These are phyloP conservation scores for Sander lucioperca DNA, from an alignment of 2,113 vertebrate genomes.

Conservation along the genomic window DNA sequence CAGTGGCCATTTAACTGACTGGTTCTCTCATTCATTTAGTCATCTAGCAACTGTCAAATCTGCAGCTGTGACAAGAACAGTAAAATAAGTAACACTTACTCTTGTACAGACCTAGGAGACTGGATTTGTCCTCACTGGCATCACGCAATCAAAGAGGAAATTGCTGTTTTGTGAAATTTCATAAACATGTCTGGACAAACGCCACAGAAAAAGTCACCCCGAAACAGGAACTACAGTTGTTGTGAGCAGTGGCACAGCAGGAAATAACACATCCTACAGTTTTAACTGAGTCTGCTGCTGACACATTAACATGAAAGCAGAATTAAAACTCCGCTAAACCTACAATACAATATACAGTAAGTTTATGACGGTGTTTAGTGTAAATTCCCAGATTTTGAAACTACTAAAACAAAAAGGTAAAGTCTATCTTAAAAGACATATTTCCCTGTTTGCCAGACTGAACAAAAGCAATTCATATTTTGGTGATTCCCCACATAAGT, in stretches of 20 bases:
- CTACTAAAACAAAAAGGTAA: neutral
- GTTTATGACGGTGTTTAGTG: neutral
- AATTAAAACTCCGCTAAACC: slow-evolving; percentile 8
- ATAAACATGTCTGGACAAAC: slow-evolving; percentile 67
- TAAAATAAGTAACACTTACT: slow-evolving; percentile 21
- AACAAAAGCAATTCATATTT: neutral
- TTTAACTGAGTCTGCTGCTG: slow-evolving; percentile 32
- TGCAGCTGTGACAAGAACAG: neutral
- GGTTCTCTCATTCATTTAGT: neutral
- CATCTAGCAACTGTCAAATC: neutral
- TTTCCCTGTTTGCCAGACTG: neutral
- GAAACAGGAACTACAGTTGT: slow-evolving; percentile 72
- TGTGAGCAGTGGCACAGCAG: slow-evolving; percentile 32
- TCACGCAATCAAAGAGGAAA: slow-evolving; percentile 35
- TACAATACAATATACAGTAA: neutral
- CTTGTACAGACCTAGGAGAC: neutral
- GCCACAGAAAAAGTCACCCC: slow-evolving; percentile 22
- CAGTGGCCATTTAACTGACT: neutral
- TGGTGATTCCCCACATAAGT: neutral
- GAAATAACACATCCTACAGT: slow-evolving; percentile 68
- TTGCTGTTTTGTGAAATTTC: slow-evolving; percentile 7
- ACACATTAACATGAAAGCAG: slow-evolving; percentile 18
- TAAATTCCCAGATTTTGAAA: neutral
- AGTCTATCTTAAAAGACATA: neutral
- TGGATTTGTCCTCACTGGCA: neutral